phyloP scores from a whole-genome alignment of 1,140 invertebrate species.

The Drosophila jambulina region DNA sequence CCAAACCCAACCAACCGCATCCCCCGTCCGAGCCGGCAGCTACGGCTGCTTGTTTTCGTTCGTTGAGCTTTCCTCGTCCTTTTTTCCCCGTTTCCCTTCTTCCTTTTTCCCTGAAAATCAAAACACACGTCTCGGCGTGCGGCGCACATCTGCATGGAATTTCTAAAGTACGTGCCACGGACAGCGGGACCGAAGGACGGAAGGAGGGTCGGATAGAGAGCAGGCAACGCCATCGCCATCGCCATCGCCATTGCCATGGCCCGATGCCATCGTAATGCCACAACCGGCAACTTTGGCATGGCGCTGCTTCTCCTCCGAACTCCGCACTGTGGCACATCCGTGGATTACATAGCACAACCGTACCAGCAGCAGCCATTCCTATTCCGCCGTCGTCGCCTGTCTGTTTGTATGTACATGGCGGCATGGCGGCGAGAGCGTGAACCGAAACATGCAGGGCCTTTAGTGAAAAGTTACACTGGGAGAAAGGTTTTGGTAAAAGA shows the following conservation, averaged over 20 bases:
- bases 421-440: slow-evolving; percentile 67
- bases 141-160: slow-evolving; percentile 83
- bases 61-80: slow-evolving; percentile 58
- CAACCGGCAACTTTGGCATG: slow-evolving; percentile 74
- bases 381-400: slow-evolving; percentile 57
- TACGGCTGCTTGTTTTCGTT: slow-evolving; percentile 62
- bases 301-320: slow-evolving; percentile 12
- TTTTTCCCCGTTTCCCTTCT: slow-evolving; percentile 25
- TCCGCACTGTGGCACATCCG: slow-evolving; percentile 57
- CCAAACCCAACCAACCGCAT: slow-evolving; percentile 52
- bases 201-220: slow-evolving; percentile 15
- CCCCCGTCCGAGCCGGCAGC: slow-evolving; percentile 18
- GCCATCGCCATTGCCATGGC: slow-evolving; percentile 44
- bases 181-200: slow-evolving; percentile 41
- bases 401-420: slow-evolving; percentile 75
- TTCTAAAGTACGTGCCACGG: slow-evolving; percentile 82
- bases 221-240: slow-evolving; percentile 52
- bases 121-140: slow-evolving; percentile 83
- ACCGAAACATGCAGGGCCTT: slow-evolving; percentile 66
- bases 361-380: slow-evolving; percentile 49
- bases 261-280: slow-evolving; percentile 65
- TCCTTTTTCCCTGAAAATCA: slow-evolving; percentile 72
- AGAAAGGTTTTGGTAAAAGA: background rate
- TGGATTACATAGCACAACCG: slow-evolving; percentile 69
- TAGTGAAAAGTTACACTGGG: slow-evolving; percentile 74